Percentiles rank a stretch among this genome's conserved stretches.
Evolutionary conservation across 2,888 invertebrate genomes (phyloP).

Genomic region (Imbricaverruca yamaguchii): DNA sequence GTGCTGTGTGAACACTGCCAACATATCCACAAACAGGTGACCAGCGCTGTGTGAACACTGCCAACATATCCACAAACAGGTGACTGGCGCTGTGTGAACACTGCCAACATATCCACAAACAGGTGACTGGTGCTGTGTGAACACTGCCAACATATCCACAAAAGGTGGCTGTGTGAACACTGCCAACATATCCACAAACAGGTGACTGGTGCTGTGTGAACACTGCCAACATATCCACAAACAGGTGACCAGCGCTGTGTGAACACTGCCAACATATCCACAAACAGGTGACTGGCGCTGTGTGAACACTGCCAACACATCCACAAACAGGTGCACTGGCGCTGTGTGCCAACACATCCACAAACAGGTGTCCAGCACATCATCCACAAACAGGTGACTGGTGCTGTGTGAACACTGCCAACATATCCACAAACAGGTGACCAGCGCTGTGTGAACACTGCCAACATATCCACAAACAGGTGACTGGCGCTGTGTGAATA

Average conservation of each 20-base stretch:
- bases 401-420: conserved; percentile 37
- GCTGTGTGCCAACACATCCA: not conserved
- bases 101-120: too few relatives aligned
- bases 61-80: not conserved
- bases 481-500: not conserved
- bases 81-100: not conserved
- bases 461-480: conserved; percentile 32
- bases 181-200: conserved; percentile 32
- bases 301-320: conserved; percentile 26
- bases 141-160: conserved; percentile 54
- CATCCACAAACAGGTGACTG: not conserved
- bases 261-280: conserved; percentile 48
- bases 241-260: not conserved
- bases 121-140: too few relatives aligned
- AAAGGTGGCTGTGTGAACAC: conserved; percentile 44
- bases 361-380: not conserved
- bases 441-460: not conserved
- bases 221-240: not conserved
- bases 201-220: not conserved
- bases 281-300: conserved; percentile 47
- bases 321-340: conserved; percentile 29
- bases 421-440: conserved; percentile 54
- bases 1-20: conserved; percentile 1
- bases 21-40: conserved; percentile 31
- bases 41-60: not conserved